Evolutionary conservation across 2,797 vertebrate genomes (phyloP), one percentile per base, ranked within the genome.

Genomic region (Myotis daubentonii): DNA sequence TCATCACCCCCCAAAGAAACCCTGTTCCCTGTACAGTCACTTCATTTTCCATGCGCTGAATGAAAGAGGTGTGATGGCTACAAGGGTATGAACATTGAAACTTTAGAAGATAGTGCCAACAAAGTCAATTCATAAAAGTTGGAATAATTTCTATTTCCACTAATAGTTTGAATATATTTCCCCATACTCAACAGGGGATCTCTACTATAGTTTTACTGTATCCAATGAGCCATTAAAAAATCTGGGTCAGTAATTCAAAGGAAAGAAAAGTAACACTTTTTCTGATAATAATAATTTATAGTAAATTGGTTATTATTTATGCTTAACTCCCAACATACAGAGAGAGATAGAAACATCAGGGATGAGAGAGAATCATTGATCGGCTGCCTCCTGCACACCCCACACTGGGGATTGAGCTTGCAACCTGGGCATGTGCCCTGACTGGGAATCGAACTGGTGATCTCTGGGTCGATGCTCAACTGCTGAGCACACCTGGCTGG

Each of bases 291-390:
- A 74, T 65, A 92, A 16, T 91, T 90, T 70, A 44, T 74, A 60
- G 47, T 62, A 85, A 80, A 49, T 92, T 87, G 8, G 12, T 91
- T 91, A 57, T 89, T 95, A 51, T 78, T 93, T 76, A 75, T 95
- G 78, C 62, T 83, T 65, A 82, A 84, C 17, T 95, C 66, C 16
- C 36, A 20, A 20, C 38, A 74, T 81, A 22, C 8, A 22, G 8
- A 55, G 20, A 53, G 53, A 22, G 53, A 55, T 22, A 55, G 53
- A 55, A 55, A 55, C 53, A 22, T 55, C 20, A 55, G 20, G 23
- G 8, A 55, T 55, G 53, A 55, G 20, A 55, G 53, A 55, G 53
- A 55, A 55, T 55, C 53, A 23, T 23, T 55, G 53, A 55, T 55
- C 22, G 20, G 20, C 53, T 55, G 53, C 53, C 53, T 55, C 53